Conservation (phyloP, 2,888 invertebrate genomes). For the Drosophila sordidula region DNA sequence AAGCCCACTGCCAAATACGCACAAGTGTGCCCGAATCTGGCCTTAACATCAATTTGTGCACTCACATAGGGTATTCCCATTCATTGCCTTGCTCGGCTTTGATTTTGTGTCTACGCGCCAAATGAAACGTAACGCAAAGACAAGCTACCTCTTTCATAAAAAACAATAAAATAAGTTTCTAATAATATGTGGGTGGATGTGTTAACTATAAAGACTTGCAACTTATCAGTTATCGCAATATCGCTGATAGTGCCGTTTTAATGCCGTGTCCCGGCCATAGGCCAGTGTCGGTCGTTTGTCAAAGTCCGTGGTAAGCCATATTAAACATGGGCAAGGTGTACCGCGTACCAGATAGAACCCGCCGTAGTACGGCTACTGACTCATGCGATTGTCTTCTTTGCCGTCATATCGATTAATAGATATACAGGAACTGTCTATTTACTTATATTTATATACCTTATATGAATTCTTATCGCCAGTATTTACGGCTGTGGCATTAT, state of each 20-base stretch:
- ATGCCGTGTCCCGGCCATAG: constrained; percentile 29
- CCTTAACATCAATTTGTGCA: constrained; percentile 26
- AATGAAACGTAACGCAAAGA: constrained; percentile 33
- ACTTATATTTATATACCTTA: constrained; percentile 1
- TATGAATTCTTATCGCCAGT: constrained; percentile 10
- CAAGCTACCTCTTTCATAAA: constrained; percentile 19
- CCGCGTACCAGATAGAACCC: constrained; percentile 14
- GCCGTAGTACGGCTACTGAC: constrained; percentile 30
- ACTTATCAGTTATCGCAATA: constrained; percentile 51
- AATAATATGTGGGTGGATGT: constrained; percentile 5
- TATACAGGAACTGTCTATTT: constrained; percentile 9
- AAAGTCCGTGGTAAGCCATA: constrained; percentile 47
- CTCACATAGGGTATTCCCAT: neutral
- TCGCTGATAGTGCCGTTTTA: constrained; percentile 36
- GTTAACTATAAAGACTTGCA: constrained; percentile 39
- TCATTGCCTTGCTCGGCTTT: neutral
- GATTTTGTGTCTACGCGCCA: constrained; percentile 44
- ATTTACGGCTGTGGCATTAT: neutral
- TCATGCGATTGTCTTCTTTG: constrained; percentile 34
- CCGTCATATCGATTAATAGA: constrained; percentile 62
- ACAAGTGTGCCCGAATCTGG: constrained; percentile 20
- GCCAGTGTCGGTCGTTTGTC: constrained; percentile 33
- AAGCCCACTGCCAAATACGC: constrained; percentile 11
- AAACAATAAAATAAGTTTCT: neutral
- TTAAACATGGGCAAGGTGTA: constrained; percentile 47